Evolutionary conservation across 2,888 invertebrate species (phyloP).

Genomic region (Smittia aterrima): DNA sequence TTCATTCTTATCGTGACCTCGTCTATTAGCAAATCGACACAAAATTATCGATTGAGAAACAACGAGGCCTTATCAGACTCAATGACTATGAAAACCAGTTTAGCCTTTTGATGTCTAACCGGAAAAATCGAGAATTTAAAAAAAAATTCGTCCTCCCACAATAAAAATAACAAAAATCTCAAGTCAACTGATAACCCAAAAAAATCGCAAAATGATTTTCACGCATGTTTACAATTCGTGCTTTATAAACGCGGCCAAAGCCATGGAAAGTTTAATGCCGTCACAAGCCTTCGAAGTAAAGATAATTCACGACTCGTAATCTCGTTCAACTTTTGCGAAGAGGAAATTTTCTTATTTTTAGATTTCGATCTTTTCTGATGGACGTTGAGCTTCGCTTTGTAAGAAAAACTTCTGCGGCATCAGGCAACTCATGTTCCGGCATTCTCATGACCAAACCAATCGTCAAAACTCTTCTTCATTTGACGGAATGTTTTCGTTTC

Average conservation of each 20-base stretch:
- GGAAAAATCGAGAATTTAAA: background rate
- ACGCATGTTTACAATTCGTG: background rate
- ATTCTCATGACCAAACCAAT: background rate
- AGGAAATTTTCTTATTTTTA: background rate
- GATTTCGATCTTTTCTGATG: too few species aligned
- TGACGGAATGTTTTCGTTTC: background rate
- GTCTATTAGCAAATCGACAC: too few species aligned
- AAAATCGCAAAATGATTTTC: background rate
- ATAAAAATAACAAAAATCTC: background rate
- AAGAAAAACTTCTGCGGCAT: background rate
- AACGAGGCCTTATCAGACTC: background rate
- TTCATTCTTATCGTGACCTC: too few species aligned
- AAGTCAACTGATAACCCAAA: background rate
- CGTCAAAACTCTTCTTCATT: background rate
- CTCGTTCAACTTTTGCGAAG: background rate
- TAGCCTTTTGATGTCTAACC: background rate
- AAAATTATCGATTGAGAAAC: background rate
- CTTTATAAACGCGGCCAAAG: background rate
- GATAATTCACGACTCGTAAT: background rate
- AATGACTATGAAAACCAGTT: background rate
- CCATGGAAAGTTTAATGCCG: too few species aligned
- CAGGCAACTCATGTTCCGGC: background rate
- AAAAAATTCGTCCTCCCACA: background rate
- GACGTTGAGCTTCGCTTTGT: background rate
- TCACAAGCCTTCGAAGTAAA: background rate